Conservation (phyloP, 2,113 vertebrate genomes). For the Platanista minor region DNA sequence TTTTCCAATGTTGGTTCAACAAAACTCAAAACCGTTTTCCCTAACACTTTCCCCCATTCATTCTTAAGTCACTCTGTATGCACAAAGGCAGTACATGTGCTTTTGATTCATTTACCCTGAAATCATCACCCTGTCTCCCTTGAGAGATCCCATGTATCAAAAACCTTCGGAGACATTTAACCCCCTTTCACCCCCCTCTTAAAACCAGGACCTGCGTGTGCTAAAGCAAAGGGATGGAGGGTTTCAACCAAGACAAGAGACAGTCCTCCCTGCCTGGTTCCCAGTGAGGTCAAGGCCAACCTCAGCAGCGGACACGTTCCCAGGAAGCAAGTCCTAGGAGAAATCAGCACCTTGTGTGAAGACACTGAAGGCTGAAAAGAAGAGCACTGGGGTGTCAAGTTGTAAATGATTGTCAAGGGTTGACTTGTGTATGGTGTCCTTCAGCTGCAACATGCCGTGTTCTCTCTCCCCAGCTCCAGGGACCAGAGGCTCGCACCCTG, state of each 20-base stretch:
- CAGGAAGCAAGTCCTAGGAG: slow-evolving; percentile 29
- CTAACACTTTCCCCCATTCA: slow-evolving; percentile 40
- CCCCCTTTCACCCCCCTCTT: slow-evolving; percentile 28
- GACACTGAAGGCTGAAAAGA: neutral
- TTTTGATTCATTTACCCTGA: slow-evolving; percentile 63
- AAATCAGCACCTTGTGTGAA: slow-evolving; percentile 4
- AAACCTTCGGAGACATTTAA: slow-evolving; percentile 63
- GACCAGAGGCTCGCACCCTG: neutral
- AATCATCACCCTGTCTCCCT: slow-evolving; percentile 53
- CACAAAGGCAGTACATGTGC: slow-evolving; percentile 40
- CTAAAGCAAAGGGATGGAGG: slow-evolving; percentile 27
- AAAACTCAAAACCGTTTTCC: slow-evolving; percentile 64
- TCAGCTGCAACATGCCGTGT: neutral
- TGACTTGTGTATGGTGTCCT: neutral
- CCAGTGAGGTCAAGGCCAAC: neutral
- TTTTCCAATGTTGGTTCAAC: slow-evolving; percentile 67
- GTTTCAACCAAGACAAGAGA: slow-evolving; percentile 54
- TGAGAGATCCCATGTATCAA: slow-evolving; percentile 44
- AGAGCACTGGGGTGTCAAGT: neutral
- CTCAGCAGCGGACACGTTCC: neutral
- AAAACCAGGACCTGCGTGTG: slow-evolving; percentile 36
- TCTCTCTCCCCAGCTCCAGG: neutral
- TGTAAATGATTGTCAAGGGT: neutral
- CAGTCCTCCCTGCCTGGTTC: neutral
- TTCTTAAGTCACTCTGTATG: slow-evolving; percentile 49